Evolutionary conservation across 2,113 vertebrate genomes (phyloP), one percentile per base, ranked within the genome.

Genomic region (Todiramphus chloris): DNA sequence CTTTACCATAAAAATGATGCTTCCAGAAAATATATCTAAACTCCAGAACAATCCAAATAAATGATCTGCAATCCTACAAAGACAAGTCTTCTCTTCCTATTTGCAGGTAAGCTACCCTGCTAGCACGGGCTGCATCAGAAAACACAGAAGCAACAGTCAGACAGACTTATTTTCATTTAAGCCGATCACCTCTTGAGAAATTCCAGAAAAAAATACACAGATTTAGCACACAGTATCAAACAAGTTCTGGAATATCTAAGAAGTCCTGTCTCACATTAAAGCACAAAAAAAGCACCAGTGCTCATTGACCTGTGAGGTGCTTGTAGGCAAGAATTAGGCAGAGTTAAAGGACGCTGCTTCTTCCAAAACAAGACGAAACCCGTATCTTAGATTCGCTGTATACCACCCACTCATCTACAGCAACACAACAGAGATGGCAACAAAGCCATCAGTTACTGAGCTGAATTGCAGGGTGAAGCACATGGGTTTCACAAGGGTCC

Each of bases 401-500:
- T 43, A 28, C 66, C n/a, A 79, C 46, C 27, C 41, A 16, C 9
- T 60, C 23, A 31, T 69, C 37, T 63, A 14, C 18, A 28, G 19
- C 31, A 75, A 28, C 62, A 76, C n/a, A 66, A 33, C 24, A 93
- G 41, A 90, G 30, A 56, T 35, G 27, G 79, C 58, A 76, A 58
- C 27, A 94, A 88, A 88, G 67, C 27, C 70, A 23, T 28, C 62
- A 51, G 43, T 37, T 64, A 64, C 19, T 11, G n/a, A 73, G 69
- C 30, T 72, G 70, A 93, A 58, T 3, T 33, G 63, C 37, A 75
- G 21, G 43, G 15, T 66, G 39, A 87, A 84, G 51, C 3, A 27
- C 0, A 21, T 1, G 5, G 28, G 6, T 46, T 87, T 78, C 81
- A 16, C 16, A 10, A 27, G 10, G 11, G 12, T 31, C n/a, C 33